phyloP scores from a whole-genome alignment of 2,888 invertebrate species.

The Uloborus plumipes region DNA sequence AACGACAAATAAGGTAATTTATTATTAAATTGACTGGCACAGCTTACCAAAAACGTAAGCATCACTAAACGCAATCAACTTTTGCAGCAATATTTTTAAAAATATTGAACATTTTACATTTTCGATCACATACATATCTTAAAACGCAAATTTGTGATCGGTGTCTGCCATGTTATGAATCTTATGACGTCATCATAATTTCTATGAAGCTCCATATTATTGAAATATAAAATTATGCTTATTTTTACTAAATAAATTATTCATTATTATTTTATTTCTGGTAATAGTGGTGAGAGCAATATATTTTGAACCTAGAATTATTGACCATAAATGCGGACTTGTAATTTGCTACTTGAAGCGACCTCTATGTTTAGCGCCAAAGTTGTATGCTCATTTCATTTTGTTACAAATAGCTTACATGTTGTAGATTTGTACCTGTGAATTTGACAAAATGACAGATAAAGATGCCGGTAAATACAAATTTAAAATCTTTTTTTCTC shows the following conservation, averaged over 20 bases:
- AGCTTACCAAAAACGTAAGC: constrained; percentile 18
- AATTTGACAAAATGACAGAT: constrained; percentile 47
- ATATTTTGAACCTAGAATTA: too few species aligned
- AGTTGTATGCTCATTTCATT: constrained; percentile 29
- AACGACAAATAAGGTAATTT: too few species aligned
- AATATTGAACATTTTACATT: not conserved
- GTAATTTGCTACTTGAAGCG: constrained; percentile 18
- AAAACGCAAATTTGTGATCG: constrained; percentile 15
- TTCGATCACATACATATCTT: not conserved
- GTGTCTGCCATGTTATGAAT: constrained; percentile 11
- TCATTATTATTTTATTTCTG: too few species aligned
- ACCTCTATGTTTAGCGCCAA: constrained; percentile 56
- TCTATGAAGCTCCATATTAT: not conserved
- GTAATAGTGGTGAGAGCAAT: too few species aligned
- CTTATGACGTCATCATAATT: constrained; percentile 14
- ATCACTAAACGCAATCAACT: not conserved
- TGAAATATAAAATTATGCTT: not conserved
- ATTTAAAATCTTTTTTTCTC: not conserved
- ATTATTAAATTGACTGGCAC: not conserved
- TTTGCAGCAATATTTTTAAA: not conserved
- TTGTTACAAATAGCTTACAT: not conserved
- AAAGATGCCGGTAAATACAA: constrained; percentile 52
- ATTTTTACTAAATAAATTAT: too few species aligned
- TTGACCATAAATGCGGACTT: too few species aligned
- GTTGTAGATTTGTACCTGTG: not conserved